These are phyloP conservation scores for Pyrrhosoma nymphula DNA, from an alignment of 2,888 invertebrate genomes.

Conservation along the genomic window DNA sequence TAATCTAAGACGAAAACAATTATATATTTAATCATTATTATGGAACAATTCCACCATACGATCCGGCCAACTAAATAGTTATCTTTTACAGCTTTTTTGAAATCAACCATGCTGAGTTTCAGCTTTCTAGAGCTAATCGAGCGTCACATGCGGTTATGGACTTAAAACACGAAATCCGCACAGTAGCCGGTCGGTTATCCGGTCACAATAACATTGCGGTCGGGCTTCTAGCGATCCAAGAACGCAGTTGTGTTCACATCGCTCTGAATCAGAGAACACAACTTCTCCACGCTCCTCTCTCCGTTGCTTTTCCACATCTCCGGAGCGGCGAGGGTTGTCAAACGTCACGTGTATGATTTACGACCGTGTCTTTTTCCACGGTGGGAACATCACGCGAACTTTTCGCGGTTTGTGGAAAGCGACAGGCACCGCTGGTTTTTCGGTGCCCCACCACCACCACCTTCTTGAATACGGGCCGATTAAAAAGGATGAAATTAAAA, in stretches of 20 bases:
- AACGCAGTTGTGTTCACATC: not conserved
- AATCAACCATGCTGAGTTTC: not conserved
- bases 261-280: not conserved
- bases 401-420: conserved; percentile 29
- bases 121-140: not conserved
- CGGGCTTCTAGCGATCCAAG: not conserved
- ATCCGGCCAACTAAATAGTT: too few relatives aligned
- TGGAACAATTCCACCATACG: too few relatives aligned
- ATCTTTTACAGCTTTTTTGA: too few relatives aligned
- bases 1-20: too few relatives aligned
- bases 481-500: not conserved
- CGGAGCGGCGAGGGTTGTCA: not conserved
- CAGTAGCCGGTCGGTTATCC: not conserved
- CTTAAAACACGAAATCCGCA: not conserved
- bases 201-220: not conserved
- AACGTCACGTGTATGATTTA: not conserved
- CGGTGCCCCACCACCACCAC: not conserved
- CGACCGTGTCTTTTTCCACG: not conserved
- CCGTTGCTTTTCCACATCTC: not conserved
- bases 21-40: too few relatives aligned
- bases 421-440: not conserved
- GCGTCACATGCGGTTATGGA: not conserved
- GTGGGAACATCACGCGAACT: not conserved
- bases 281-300: not conserved
- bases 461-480: not conserved